phyloP scores from a whole-genome alignment of 92 coral and sea anemone genomes.

The Heliopora coerulea region DNA sequence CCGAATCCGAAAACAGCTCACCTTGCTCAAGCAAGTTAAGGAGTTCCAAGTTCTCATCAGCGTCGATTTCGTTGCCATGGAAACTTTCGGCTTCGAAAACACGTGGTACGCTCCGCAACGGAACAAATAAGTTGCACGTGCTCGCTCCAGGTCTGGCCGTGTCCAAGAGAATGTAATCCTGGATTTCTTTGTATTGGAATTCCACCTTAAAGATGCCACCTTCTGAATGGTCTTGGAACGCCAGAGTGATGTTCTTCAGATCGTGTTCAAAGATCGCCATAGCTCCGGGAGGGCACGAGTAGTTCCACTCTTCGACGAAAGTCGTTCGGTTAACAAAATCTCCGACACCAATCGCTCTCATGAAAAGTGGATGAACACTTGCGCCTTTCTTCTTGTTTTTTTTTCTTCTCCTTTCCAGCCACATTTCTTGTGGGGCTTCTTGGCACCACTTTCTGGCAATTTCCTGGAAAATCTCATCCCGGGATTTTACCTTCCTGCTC shows the following conservation, averaged over 20 bases:
- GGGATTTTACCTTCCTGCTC: constrained; percentile 15
- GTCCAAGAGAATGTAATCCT: constrained; percentile 65
- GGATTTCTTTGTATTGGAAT: constrained; percentile 80
- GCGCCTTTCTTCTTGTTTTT: not conserved
- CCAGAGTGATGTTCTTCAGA: constrained; percentile 52
- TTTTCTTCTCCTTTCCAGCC: constrained; percentile 15
- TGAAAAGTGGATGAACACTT: constrained; percentile 4
- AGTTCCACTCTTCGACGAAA: constrained; percentile 29
- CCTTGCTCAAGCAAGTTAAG: constrained; percentile 28
- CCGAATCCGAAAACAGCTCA: constrained; percentile 21
- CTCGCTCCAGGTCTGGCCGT: constrained; percentile 31
- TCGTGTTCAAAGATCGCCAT: constrained; percentile 76
- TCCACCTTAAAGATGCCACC: constrained; percentile 59
- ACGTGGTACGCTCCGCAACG: constrained; percentile 25
- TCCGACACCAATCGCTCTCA: constrained; percentile 21
- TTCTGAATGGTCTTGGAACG: constrained; percentile 34
- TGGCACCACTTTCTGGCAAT: constrained; percentile 25
- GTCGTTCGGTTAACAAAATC: constrained; percentile 11
- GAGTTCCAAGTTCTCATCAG: constrained; percentile 11
- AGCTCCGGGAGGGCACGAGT: constrained; percentile 20
- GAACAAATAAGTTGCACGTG: not conserved
- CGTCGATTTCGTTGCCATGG: not conserved
- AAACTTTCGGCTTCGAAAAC: constrained; percentile 37
- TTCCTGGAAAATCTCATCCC: constrained; percentile 26
- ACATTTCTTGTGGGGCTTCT: not conserved